phyloP scores from a whole-genome alignment of 2,888 invertebrate species.

The Stenurella melanura region DNA sequence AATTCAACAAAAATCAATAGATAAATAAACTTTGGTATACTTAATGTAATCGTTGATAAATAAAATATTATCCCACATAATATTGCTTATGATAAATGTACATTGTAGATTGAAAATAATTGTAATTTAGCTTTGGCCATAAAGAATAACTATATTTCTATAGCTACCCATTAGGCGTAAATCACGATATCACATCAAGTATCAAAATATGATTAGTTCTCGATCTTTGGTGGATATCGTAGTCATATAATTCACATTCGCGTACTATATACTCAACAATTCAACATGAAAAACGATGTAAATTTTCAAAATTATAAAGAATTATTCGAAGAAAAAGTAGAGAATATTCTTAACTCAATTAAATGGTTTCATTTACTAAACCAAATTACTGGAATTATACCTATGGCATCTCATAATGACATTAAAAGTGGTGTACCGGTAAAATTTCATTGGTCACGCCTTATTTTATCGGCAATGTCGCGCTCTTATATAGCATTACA shows the following conservation, averaged over 20 bases:
- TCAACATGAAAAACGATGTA: neutral
- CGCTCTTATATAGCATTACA: neutral
- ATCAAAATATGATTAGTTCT: neutral
- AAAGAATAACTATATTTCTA: neutral
- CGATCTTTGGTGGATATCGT: neutral
- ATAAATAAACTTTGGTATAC: no score
- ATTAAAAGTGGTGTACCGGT: neutral
- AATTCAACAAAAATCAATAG: no score
- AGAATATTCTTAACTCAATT: constrained; percentile 14
- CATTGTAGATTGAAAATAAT: neutral
- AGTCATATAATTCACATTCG: neutral
- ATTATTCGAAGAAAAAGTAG: neutral
- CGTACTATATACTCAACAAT: neutral
- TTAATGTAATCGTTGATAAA: no score
- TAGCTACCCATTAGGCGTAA: neutral
- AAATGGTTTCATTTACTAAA: constrained; percentile 30
- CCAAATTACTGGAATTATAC: constrained; percentile 14
- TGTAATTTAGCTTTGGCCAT: neutral
- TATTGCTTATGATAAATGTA: neutral
- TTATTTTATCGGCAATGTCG: neutral
- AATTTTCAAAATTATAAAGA: neutral
- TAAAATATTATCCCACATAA: neutral
- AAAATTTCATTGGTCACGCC: constrained; percentile 12
- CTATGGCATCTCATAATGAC: neutral
- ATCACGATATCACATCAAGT: neutral